Evolutionary conservation across 2,797 vertebrate genomes (phyloP).

Genomic region (Hemibagrus guttatus): DNA sequence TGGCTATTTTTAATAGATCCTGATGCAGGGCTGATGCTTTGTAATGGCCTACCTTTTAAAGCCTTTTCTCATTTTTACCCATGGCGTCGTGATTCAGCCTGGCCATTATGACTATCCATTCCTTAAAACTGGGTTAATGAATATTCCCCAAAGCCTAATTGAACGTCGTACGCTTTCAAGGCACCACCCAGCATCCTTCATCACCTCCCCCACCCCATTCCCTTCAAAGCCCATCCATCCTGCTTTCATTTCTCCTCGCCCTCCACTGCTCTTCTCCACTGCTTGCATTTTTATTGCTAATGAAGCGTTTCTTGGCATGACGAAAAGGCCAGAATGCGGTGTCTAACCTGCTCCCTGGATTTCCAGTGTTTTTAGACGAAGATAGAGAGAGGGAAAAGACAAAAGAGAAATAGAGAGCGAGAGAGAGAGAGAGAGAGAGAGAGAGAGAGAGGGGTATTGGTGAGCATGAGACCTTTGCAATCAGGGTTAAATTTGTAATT

Average conservation of each 20-base stretch:
- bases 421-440: neutral
- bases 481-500: slow-evolving; percentile 38
- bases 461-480: slow-evolving; percentile 45
- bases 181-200: slow-evolving; percentile 59
- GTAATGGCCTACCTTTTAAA: slow-evolving; percentile 46
- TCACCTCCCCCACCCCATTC: slow-evolving; percentile 40
- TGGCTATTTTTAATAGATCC: slow-evolving; percentile 45
- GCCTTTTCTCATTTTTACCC: slow-evolving; percentile 38
- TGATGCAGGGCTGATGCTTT: slow-evolving; percentile 29
- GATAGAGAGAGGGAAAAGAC: neutral
- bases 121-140: slow-evolving; percentile 77
- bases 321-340: slow-evolving; percentile 61
- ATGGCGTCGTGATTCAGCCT: slow-evolving; percentile 67
- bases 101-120: slow-evolving; percentile 74
- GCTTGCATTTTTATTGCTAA: slow-evolving; percentile 58
- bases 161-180: slow-evolving; percentile 71
- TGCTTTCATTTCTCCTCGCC: slow-evolving; percentile 59
- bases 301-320: slow-evolving; percentile 59
- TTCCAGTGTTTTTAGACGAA: slow-evolving; percentile 55
- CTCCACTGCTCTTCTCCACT: slow-evolving; percentile 29
- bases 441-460: slow-evolving; percentile 36
- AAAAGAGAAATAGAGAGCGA: neutral
- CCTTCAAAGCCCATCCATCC: slow-evolving; percentile 61
- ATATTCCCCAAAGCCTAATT: slow-evolving; percentile 79
- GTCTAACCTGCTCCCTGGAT: slow-evolving; percentile 53